Percentiles rank a stretch among this genome's conserved stretches.
Evolutionary conservation across 2,113 vertebrate genomes (phyloP).

Genomic region (Hemiscyllium ocellatum): DNA sequence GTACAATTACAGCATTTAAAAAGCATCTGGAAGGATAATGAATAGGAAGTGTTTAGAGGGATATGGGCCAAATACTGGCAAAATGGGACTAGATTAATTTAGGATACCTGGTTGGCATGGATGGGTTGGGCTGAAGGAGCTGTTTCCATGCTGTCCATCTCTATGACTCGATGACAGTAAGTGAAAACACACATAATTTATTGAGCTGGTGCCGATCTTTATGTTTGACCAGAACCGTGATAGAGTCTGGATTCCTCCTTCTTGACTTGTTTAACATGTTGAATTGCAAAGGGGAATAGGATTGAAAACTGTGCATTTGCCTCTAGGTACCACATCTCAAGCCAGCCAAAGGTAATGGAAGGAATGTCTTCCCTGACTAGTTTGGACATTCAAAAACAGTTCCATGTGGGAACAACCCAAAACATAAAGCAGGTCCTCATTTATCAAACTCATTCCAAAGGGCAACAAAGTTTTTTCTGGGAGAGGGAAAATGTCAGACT

Average conservation of each 20-base stretch:
- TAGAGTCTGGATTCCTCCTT: not conserved
- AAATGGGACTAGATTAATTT: too few species aligned
- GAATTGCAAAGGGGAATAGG: not conserved
- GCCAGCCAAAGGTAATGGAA: not conserved
- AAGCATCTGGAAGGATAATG: too few species aligned
- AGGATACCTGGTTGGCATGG: too few species aligned
- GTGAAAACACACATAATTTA: not conserved
- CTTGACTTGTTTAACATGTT: not conserved
- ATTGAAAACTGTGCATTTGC: not conserved
- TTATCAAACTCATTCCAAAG: not conserved
- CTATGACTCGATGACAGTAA: not conserved
- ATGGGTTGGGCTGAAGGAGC: too few species aligned
- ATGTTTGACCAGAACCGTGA: not conserved
- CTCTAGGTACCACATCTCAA: not conserved
- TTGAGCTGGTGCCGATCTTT: not conserved
- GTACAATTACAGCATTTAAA: too few species aligned
- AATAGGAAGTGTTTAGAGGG: too few species aligned
- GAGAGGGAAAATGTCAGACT: not conserved
- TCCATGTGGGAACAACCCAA: not conserved
- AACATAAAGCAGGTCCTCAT: not conserved
- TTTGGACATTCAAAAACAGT: not conserved
- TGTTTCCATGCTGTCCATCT: too few species aligned
- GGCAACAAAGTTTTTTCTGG: not conserved
- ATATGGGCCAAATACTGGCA: too few species aligned
- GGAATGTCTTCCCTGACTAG: not conserved